These are phyloP conservation scores for Acleris emargana DNA, from an alignment of 2,888 invertebrate species.

Conservation along the genomic window DNA sequence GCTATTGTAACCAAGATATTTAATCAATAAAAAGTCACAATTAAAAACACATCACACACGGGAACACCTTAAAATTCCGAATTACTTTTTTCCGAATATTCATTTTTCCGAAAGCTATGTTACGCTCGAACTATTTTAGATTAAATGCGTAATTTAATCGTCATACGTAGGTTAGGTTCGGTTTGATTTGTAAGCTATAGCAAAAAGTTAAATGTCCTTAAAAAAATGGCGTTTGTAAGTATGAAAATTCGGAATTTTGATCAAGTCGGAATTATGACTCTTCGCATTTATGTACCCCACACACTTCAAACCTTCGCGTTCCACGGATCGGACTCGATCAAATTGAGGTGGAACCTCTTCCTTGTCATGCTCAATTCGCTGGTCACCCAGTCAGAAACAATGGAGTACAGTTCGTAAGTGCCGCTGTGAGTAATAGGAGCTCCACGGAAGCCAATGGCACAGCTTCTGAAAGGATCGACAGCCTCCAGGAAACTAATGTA, in stretches of 20 bases:
- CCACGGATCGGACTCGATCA: conserved; percentile 40
- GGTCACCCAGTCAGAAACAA: conserved; percentile 45
- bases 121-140: too few species aligned
- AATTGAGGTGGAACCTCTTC: conserved; percentile 51
- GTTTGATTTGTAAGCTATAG: too few species aligned
- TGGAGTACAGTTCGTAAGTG: conserved; percentile 55
- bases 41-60: background rate
- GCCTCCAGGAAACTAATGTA: conserved; percentile 40
- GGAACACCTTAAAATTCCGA: too few species aligned
- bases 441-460: conserved; percentile 49
- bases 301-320: background rate
- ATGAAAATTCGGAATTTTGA: too few species aligned
- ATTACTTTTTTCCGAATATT: too few species aligned
- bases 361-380: conserved; percentile 47
- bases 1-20: background rate
- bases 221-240: too few species aligned
- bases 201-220: too few species aligned
- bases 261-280: too few species aligned
- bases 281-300: too few species aligned
- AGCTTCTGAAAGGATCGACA: conserved; percentile 48
- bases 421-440: conserved; percentile 47
- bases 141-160: too few species aligned
- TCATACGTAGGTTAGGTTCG: too few species aligned
- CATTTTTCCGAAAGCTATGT: too few species aligned
- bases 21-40: background rate